phyloP scores from a whole-genome alignment of 2,888 invertebrate genomes.

The Ophion obscuratus region DNA sequence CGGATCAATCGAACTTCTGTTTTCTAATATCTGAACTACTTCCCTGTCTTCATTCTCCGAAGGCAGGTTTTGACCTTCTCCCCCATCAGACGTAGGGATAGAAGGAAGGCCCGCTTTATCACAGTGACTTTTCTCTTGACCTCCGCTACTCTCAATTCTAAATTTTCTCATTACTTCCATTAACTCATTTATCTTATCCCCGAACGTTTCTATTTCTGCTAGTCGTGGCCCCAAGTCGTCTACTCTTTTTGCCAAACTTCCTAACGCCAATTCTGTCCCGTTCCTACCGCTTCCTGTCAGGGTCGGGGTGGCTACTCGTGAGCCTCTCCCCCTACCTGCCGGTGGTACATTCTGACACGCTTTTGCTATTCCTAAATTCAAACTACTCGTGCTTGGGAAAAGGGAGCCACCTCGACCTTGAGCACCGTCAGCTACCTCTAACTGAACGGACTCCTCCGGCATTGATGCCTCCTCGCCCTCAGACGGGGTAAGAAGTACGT shows the following conservation, averaged over 20 bases:
- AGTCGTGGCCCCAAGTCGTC: neutral
- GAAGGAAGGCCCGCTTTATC: neutral
- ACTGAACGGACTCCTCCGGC: neutral
- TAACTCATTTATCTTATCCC: neutral
- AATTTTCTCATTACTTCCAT: neutral
- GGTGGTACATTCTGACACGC: neutral
- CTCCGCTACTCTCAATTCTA: too few relatives aligned
- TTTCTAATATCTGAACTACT: too few relatives aligned
- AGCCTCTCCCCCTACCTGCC: conserved; percentile 19
- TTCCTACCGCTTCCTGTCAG: neutral
- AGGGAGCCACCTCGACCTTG: neutral
- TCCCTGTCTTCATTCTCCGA: too few relatives aligned
- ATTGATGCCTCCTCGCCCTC: neutral
- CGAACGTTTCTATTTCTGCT: neutral
- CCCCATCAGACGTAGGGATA: neutral
- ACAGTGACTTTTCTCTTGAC: neutral
- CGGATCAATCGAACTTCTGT: too few relatives aligned
- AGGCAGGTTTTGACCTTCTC: neutral
- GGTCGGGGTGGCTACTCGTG: neutral
- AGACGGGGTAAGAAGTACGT: neutral
- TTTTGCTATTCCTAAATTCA: neutral
- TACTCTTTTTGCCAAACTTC: neutral
- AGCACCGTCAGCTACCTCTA: neutral
- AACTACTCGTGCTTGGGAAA: too few relatives aligned
- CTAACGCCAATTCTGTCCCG: neutral